Percentiles rank a stretch among this genome's conserved stretches.
Evolutionary conservation across 1,140 invertebrate species (phyloP).

Genomic region (Pogonus chalceus): DNA sequence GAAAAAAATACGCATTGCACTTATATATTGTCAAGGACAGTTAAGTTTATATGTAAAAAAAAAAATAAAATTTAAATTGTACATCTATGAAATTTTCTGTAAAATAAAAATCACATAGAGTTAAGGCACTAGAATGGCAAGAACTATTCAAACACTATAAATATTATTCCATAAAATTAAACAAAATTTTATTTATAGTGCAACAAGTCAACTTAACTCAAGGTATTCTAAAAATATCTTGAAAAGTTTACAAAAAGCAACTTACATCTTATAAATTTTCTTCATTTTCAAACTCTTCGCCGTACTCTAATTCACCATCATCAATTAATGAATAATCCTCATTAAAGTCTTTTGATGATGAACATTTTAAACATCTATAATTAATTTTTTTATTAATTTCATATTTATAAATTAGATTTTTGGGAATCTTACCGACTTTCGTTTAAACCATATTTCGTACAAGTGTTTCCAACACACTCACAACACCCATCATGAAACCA

Average conservation of each 20-base stretch:
- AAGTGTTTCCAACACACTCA: constrained; percentile 82
- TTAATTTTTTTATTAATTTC: not conserved
- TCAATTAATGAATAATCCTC: constrained; percentile 7
- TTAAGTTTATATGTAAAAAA: no score
- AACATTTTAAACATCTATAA: constrained; percentile 14
- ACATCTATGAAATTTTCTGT: not conserved
- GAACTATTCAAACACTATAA: no score
- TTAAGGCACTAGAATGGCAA: not conserved
- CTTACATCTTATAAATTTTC: not conserved
- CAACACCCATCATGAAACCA: constrained; percentile 96
- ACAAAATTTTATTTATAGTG: not conserved
- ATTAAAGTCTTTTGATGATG: constrained; percentile 10
- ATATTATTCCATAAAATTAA: not conserved
- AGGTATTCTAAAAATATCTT: not conserved
- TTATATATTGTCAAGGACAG: no score
- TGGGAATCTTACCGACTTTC: constrained; percentile 61
- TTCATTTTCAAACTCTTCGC: constrained; percentile 9
- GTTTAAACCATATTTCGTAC: constrained; percentile 86
- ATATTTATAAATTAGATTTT: no score
- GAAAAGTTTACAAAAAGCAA: not conserved
- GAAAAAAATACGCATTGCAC: no score
- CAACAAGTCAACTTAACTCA: not conserved
- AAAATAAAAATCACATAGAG: not conserved
- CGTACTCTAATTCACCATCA: constrained; percentile 13
- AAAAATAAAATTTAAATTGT: no score